Conservation (phyloP, 2,797 vertebrate genomes). For the Limosa lapponica region DNA sequence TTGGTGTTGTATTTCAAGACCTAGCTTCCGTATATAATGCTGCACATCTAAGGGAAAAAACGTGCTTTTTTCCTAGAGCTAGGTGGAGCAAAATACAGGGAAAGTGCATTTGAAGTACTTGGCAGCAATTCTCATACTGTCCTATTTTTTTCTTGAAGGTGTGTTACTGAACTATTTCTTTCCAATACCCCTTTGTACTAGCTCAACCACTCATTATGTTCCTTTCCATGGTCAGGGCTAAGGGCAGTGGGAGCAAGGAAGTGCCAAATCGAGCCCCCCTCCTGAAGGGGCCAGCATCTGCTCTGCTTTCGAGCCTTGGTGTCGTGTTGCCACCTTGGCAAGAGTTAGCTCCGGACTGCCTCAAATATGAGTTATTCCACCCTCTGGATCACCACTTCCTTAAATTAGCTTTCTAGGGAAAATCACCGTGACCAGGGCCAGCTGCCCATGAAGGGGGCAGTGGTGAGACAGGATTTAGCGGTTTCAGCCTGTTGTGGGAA, state of each 20-base stretch:
- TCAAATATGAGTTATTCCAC: background rate
- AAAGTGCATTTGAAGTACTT: background rate
- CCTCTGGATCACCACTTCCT: background rate
- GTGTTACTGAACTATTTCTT: background rate
- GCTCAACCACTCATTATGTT: background rate
- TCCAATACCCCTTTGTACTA: background rate
- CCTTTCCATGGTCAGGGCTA: background rate
- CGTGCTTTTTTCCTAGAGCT: background rate
- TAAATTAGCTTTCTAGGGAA: background rate
- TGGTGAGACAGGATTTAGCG: background rate
- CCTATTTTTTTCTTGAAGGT: background rate
- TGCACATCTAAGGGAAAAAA: background rate
- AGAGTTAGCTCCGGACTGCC: background rate
- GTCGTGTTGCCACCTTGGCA: background rate
- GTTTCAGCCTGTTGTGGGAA: background rate
- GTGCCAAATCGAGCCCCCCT: background rate
- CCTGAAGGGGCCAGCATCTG: background rate
- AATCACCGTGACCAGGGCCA: background rate
- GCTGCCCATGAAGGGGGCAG: background rate
- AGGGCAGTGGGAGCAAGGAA: background rate
- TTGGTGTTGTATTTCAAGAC: background rate
- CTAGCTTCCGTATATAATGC: background rate
- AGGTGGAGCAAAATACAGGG: background rate
- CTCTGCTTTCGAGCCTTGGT: background rate
- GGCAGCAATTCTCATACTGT: background rate